phyloP scores from a whole-genome alignment of 2,888 invertebrate species.

The Epirrhoe tristata region DNA sequence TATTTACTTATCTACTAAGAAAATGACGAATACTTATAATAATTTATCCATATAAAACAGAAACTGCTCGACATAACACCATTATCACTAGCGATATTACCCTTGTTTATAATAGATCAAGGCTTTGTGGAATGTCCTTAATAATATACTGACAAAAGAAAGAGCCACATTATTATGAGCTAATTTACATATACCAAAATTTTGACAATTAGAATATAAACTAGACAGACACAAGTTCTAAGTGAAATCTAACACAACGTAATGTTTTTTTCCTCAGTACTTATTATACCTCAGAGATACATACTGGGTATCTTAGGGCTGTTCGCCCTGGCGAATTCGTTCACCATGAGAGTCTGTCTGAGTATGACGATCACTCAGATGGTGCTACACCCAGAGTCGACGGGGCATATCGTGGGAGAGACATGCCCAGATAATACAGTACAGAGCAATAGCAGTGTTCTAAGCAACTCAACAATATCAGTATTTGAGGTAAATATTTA shows the following conservation, averaged over 20 bases:
- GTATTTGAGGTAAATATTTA: slow-evolving; percentile 25
- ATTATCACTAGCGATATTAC: neutral
- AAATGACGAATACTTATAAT: too few species aligned
- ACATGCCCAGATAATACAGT: slow-evolving; percentile 73
- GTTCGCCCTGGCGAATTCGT: slow-evolving; percentile 89
- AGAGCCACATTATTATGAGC: neutral
- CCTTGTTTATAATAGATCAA: neutral
- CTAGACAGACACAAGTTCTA: neutral
- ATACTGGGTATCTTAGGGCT: slow-evolving; percentile 89
- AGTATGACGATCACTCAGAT: slow-evolving; percentile 90
- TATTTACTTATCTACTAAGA: too few species aligned
- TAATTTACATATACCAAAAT: neutral
- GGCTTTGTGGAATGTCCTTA: neutral
- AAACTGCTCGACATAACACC: neutral
- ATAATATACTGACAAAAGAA: neutral
- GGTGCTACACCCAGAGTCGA: slow-evolving; percentile 71
- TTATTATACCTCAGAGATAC: slow-evolving; percentile 88
- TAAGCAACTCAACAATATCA: slow-evolving; percentile 41
- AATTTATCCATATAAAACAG: too few species aligned
- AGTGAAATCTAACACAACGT: neutral
- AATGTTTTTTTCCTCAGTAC: slow-evolving; percentile 70
- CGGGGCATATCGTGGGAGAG: slow-evolving; percentile 76
- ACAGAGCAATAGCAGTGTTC: slow-evolving; percentile 31
- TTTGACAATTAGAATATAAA: neutral
- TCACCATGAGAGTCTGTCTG: slow-evolving; percentile 90